Base-by-base conservation (phyloP, 30 jellyfish, hydroid and myxozoan species). In the Calvadosia cruxmelitensis region DNA sequence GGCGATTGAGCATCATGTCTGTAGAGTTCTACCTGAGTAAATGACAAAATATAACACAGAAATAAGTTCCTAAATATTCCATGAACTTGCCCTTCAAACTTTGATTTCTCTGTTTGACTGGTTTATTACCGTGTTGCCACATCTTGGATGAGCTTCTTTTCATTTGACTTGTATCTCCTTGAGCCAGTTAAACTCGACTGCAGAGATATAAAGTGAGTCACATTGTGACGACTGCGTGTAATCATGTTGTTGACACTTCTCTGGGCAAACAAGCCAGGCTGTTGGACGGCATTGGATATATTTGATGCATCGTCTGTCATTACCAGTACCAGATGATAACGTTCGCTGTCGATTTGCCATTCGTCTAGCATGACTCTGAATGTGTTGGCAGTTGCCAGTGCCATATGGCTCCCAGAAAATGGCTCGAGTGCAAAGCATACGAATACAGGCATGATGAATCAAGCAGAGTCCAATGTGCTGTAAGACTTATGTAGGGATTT, bases 301-400 rank as follows among this genome's bases (percentile, higher is more conserved):
- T 71, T 81, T 32, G 86, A 66, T 15, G 94, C 83, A 73, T 86
- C 87, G 73, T 80, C 93, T 66, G 78, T 77, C 34, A 73, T 78
- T n/a, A n/a, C n/a, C n/a, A n/a, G n/a, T 69, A 81, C 48, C 81
- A 65, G 70, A 67, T 81, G 94, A 33, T 68, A 61, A 7, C 84
- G 71, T 75, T 32, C 31, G 20, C 51, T 73, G 27, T 78, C 92
- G 68, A 69, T 78, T 35, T 82, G 63, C 78, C 77, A 78, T 34
- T 52, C 92, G 2, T 33, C 32, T 52, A 69, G 78, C 92, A 78
- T 70, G 30, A 33, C 63, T 62, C 32, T 64, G 80, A 78, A 78
- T 62, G 26, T 49, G 33, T 82, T 53, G 53, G 67, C 80, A 67
- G 57, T 57, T 34, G 63, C 52, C 28, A 70, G 57, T 33, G 80